Evolutionary conservation across 2,113 vertebrate genomes (phyloP), one percentile per base, ranked within the genome.

Genomic region (Brevimyrus niger): DNA sequence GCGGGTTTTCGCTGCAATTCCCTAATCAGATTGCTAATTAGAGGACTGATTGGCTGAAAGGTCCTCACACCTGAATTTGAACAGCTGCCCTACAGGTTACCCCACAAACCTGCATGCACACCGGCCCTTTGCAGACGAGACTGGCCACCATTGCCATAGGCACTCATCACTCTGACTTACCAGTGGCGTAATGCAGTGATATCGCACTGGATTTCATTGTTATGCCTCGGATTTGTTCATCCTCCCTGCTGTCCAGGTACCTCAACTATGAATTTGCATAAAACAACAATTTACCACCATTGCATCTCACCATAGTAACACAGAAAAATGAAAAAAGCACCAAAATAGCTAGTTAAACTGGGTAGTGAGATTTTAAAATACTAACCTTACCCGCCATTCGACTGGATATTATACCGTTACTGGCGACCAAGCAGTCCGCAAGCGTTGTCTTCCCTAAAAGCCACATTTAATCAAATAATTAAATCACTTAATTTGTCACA

Each of bases 121-220:
- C 53, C 1, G 53, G 53, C 17, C 53, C 19, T 55, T 55, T 55
- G 53, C 53, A 1, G 53, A 21, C 5, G 19, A 55, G 19, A 55
- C 19, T 55, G 53, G 5, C 53, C 19, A 55, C 53, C 5, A 1
- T 19, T 7, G 53, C 53, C 51, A 21, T 5, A 84, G 19, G 19
- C 23, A 3, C 38, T 82, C 76, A 44, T 38, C 21, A 84, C 82
- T 19, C 10, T 3, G 21, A 50, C 46, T 90, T 92, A 98, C 98
- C 96, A 47, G 93, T 86, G 0, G 91, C 90, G 80, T 96, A 97
- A 84, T 98, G 96, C 84, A 99, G 92, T 2, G 98, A 98, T 93
- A 99, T 99, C 35, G 98, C 97, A n/a, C 98, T 99, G 80, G 98
- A 99, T 89, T 99, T 99, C 98, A 99, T 99, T 1, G 98, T 99